Conservation (phyloP, 2,113 vertebrate species). For the Lontra canadensis region DNA sequence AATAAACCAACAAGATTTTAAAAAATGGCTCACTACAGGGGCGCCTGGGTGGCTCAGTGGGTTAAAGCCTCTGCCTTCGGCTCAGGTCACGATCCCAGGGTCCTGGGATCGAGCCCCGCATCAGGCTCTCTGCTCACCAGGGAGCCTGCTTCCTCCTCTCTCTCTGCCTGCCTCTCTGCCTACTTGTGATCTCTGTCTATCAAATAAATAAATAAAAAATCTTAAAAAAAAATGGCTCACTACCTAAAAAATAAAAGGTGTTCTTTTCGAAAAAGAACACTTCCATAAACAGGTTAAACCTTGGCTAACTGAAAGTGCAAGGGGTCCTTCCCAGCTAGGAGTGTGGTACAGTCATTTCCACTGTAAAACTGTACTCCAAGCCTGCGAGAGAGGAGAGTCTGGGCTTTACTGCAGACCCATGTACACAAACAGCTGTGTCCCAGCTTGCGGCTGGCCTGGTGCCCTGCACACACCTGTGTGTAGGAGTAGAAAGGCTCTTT, state of each 20-base stretch:
- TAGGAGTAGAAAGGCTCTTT: background rate
- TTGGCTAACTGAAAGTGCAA: background rate
- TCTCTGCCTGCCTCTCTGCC: no score
- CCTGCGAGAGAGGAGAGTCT: background rate
- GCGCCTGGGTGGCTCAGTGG: no score
- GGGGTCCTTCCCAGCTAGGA: background rate
- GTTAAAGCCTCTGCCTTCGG: no score
- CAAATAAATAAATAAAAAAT: no score
- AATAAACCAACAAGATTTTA: background rate
- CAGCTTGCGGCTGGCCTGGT: background rate
- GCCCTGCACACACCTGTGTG: constrained; percentile 46
- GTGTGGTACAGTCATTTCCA: background rate
- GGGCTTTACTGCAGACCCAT: background rate
- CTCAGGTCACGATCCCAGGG: no score
- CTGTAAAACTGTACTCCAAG: background rate
- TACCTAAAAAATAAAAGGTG: background rate
- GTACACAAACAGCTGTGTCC: background rate
- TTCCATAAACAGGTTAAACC: background rate
- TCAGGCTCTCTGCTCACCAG: no score
- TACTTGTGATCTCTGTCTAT: no score
- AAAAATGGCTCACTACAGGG: background rate
- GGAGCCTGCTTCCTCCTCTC: no score
- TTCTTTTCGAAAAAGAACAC: constrained; percentile 1
- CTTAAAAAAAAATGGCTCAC: background rate
- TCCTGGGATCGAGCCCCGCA: no score